Evolutionary conservation across 2,113 vertebrate species (phyloP).

Genomic region (Gymnobelideus leadbeateri): DNA sequence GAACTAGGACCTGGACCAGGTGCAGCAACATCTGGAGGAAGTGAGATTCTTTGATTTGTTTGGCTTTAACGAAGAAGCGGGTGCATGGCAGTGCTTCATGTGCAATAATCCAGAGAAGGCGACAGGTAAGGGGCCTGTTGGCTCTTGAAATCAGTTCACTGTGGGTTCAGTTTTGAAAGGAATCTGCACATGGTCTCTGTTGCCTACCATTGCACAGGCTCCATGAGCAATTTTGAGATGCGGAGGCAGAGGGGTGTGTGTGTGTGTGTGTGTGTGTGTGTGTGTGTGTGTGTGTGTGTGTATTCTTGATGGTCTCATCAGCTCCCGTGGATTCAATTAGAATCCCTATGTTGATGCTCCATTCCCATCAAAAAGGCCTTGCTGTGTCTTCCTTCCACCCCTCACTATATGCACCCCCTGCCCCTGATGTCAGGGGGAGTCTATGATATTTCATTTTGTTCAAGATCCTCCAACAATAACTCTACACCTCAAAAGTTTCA

Average conservation of each 20-base stretch:
- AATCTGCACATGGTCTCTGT: fast-evolving
- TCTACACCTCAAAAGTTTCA: background rate
- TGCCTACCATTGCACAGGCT: background rate
- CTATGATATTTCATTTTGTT: background rate
- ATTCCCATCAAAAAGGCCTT: background rate
- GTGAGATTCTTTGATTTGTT: conserved; percentile 98
- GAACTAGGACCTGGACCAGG: conserved; percentile 91
- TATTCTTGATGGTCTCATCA: background rate
- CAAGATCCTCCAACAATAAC: background rate
- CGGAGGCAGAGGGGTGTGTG: background rate
- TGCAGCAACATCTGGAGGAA: conserved; percentile 94
- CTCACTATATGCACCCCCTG: background rate
- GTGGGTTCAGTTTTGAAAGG: background rate
- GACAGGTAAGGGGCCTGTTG: conserved; percentile 84
- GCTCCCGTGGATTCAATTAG: background rate
- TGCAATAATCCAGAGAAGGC: conserved; percentile 98
- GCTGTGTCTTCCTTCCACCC: background rate
- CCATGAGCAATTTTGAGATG: background rate
- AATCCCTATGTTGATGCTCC: background rate
- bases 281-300: background rate
- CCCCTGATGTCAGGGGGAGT: background rate
- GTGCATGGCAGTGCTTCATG: conserved; percentile 97
- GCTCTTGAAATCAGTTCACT: fast-evolving
- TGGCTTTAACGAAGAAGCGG: conserved; percentile 92
- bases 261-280: too few species aligned